Percentiles rank a stretch among this genome's conserved stretches.
These are phyloP conservation scores for Loxodonta africana DNA, from an alignment of 2,113 vertebrate genomes.

Conservation along the genomic window DNA sequence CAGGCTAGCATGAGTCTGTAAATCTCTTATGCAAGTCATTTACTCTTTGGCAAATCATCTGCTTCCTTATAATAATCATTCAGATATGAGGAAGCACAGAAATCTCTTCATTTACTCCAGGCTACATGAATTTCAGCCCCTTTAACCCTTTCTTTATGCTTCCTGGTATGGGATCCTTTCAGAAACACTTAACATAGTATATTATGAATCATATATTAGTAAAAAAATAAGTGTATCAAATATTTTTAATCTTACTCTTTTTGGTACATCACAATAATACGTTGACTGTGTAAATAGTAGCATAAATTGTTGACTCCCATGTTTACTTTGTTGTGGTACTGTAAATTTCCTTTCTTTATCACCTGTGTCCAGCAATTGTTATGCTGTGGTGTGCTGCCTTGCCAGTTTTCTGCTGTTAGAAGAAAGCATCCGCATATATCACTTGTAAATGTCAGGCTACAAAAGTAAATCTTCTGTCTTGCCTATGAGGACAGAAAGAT, in stretches of 20 bases:
- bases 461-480: constrained; percentile 12
- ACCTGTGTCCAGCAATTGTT: neutral
- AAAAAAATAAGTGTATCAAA: neutral
- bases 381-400: neutral
- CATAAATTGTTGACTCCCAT: neutral
- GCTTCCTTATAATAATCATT: constrained; percentile 38
- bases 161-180: neutral
- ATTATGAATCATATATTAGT: neutral
- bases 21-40: neutral
- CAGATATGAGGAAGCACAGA: neutral
- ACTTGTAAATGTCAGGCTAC: neutral
- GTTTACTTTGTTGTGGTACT: constrained; percentile 22
- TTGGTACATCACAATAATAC: neutral
- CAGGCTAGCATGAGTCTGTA: neutral
- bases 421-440: neutral
- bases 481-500: constrained; percentile 11
- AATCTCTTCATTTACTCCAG: constrained; percentile 27
- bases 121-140: neutral
- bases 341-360: constrained; percentile 4
- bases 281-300: constrained; percentile 10
- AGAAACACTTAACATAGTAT: neutral
- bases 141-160: constrained; percentile 11
- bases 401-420: neutral
- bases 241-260: neutral
- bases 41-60: neutral